Conservation (phyloP, 2,113 vertebrate genomes). For the Syngnathus typhle region DNA sequence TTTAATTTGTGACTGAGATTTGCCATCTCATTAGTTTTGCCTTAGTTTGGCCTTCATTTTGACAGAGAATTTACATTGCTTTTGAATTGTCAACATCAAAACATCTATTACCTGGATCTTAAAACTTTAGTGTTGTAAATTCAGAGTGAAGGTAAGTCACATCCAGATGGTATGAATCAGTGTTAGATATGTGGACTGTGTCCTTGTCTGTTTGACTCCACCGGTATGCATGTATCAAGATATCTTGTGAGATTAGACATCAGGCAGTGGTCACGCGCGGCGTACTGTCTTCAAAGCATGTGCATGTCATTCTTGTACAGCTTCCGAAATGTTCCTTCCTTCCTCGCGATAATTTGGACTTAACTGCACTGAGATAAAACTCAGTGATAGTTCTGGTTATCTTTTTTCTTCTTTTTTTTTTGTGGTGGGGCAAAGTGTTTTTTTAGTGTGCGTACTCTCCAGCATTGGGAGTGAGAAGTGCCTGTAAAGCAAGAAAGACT, state of each 20-base stretch:
- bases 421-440: not conserved
- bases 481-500: not conserved
- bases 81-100: conserved; percentile 19
- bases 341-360: conserved; percentile 22
- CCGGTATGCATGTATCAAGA: conserved; percentile 6
- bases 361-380: conserved; percentile 22
- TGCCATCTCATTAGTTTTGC: too few relatives aligned
- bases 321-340: conserved; percentile 25
- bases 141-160: not conserved
- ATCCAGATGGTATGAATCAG: conserved; percentile 1
- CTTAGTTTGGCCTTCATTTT: too few relatives aligned
- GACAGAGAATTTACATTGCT: too few relatives aligned
- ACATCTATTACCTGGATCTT: conserved; percentile 26
- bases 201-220: not conserved
- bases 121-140: not conserved
- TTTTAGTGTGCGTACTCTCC: not conserved
- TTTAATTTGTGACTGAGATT: too few relatives aligned
- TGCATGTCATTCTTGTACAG: conserved; percentile 38
- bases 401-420: not conserved
- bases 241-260: conserved; percentile 7
- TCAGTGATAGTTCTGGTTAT: not conserved
- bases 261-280: conserved; percentile 26
- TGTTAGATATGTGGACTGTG: not conserved
- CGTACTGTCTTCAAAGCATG: conserved; percentile 28
- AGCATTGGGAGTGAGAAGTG: not conserved